Evolutionary conservation across 2,113 vertebrate species (phyloP).

Genomic region (Scartelaos histophorus): DNA sequence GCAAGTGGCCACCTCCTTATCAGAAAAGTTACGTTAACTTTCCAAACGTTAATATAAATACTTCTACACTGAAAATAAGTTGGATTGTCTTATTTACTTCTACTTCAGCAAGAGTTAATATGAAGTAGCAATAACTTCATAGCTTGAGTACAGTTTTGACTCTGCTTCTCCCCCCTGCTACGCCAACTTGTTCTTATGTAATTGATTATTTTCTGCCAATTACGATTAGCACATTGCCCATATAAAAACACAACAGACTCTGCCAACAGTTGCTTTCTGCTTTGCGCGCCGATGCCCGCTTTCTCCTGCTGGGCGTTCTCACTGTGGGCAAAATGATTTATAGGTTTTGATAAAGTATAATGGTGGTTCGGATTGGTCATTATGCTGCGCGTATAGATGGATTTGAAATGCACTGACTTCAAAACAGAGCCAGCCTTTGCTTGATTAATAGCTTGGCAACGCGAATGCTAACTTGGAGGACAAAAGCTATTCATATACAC

Average conservation of each 20-base stretch:
- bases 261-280: neutral
- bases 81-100: too few species aligned
- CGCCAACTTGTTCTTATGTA: neutral
- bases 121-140: neutral
- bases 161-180: neutral
- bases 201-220: conserved; percentile 16
- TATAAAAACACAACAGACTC: neutral
- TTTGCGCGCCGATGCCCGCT: conserved; percentile 27
- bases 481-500: conserved; percentile 20
- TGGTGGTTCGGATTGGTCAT: conserved; percentile 56
- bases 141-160: neutral
- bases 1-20: too few species aligned
- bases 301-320: conserved; percentile 34
- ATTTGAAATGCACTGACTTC: conserved; percentile 53
- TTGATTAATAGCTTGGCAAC: conserved; percentile 50
- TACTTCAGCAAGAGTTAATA: neutral
- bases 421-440: conserved; percentile 19
- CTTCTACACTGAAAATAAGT: too few species aligned
- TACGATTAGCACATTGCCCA: conserved; percentile 21
- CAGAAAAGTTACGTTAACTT: too few species aligned
- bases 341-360: conserved; percentile 72
- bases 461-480: conserved; percentile 22
- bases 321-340: conserved; percentile 64
- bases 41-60: too few species aligned
- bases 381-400: conserved; percentile 45